phyloP scores from a whole-genome alignment of 2,888 invertebrate species.

The Tanypteryx hageni region DNA sequence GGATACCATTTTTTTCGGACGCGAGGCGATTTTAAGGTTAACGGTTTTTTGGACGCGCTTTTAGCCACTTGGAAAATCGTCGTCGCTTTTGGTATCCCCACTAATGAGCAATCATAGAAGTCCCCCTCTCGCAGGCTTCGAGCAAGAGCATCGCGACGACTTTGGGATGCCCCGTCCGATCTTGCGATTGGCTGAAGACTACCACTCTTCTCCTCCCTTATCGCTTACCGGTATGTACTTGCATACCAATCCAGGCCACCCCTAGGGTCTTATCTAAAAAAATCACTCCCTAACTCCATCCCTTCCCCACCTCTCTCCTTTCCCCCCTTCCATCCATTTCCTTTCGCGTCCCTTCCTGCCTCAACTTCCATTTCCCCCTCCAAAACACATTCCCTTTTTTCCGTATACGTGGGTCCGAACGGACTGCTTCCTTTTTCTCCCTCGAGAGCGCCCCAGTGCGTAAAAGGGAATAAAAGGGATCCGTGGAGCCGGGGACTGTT shows the following conservation, averaged over 20 bases:
- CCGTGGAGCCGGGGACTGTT: background rate
- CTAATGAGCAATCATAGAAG: too few relatives aligned
- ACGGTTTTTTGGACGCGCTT: too few relatives aligned
- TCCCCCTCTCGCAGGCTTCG: too few relatives aligned
- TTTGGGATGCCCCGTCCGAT: background rate
- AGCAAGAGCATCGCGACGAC: background rate
- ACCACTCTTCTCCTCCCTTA: background rate
- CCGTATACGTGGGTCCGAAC: background rate
- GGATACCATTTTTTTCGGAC: too few relatives aligned
- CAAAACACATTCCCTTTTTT: background rate
- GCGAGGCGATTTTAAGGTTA: too few relatives aligned
- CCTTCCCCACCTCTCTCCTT: background rate
- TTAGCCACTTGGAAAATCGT: too few relatives aligned
- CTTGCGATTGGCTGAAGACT: background rate
- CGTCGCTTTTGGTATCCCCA: too few relatives aligned
- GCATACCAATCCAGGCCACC: background rate
- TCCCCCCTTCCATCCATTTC: too few relatives aligned
- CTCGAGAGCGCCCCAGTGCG: constrained; percentile 6
- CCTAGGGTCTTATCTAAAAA: background rate
- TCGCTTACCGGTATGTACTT: constrained; percentile 21
- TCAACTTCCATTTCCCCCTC: background rate
- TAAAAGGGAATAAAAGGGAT: background rate
- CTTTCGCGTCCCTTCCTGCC: too few relatives aligned
- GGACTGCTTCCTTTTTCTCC: background rate
- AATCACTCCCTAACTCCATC: too few relatives aligned